Evolutionary conservation across 2,888 invertebrate species (phyloP).

Genomic region (Capitulum mitella): DNA sequence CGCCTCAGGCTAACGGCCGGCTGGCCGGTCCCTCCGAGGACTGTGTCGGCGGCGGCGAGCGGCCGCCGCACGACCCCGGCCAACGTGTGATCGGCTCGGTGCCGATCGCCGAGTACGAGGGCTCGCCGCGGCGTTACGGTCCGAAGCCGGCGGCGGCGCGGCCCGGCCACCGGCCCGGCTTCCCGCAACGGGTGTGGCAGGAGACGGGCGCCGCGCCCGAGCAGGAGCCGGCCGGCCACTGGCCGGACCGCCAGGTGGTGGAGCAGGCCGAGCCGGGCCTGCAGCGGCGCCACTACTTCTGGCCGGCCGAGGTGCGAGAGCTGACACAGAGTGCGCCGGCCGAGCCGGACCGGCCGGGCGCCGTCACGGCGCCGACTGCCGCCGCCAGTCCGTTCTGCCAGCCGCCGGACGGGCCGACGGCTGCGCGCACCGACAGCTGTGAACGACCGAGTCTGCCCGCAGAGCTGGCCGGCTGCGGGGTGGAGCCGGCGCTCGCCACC

Average conservation of each 20-base stretch:
- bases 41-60: neutral
- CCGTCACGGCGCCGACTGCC: neutral
- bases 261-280: neutral
- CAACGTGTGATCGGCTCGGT: conserved; percentile 62
- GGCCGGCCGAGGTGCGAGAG: conserved; percentile 4
- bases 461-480: neutral
- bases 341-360: neutral
- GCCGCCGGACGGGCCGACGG: neutral
- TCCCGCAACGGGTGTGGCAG: conserved; percentile 33
- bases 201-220: conserved; percentile 24
- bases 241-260: neutral
- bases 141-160: conserved; percentile 46
- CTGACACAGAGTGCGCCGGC: conserved; percentile 30
- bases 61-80: too few species aligned
- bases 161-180: conserved; percentile 35
- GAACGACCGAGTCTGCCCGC: conserved; percentile 29
- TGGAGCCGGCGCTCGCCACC: too few species aligned
- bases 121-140: conserved; percentile 80
- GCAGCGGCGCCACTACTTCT: neutral
- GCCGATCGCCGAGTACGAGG: conserved; percentile 89
- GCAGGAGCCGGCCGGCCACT: neutral
- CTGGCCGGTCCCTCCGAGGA: neutral
- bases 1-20: neutral
- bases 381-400: neutral
- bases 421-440: too few species aligned